Evolutionary conservation across 2,888 invertebrate genomes (phyloP), one percentile per base, ranked within the genome.

Genomic region (Girardia tigrina): DNA sequence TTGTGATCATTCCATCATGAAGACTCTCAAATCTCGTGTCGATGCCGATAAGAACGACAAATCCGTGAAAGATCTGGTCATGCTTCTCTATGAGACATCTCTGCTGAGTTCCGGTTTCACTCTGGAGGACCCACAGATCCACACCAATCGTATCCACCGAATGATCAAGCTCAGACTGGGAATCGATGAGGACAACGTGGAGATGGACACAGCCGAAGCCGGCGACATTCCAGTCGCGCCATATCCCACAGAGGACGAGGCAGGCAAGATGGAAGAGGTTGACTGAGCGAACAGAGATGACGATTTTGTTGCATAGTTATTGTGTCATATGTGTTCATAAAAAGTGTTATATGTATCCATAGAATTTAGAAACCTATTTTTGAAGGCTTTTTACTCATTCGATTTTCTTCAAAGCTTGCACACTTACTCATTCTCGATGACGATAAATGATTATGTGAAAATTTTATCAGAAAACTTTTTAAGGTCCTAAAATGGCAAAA

Each of bases 11-110:
- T 88, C 94, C 75, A 92, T 98, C 80, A 88, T 98, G 72, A 93
- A 94, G 81, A 91, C 90, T 0, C 87, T 97, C 27, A 87, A 92
- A 73, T 89, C 90, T 81, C 0, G 69, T 14, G 28, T 79, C 16
- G 94, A 95, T 77, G 91, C 89, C 70, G 95, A 98, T 84, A 94
- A 95, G 86, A 94, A 94, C 81, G 97, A 98, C 86, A 97, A 97
- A 84, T 91, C 95, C 79, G 94, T 97, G 0, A 97, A 95, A 86
- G 97, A 98, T 85, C 87, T 98, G 77, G 94, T 97, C 4, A 90
- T 94, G 83, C 87, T 98, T 42, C 86, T 98, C 78, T 98, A 91
- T 82, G 97, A 98, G 87, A 98, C 97, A 80, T 90, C 95, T 26
- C 88, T 98, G 0, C 87, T 98, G 78, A 92, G 94, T 0, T 97